Evolutionary conservation across 2,888 invertebrate species (phyloP), one percentile per base, ranked within the genome.

Genomic region (Venustoraphidia nigricollis): DNA sequence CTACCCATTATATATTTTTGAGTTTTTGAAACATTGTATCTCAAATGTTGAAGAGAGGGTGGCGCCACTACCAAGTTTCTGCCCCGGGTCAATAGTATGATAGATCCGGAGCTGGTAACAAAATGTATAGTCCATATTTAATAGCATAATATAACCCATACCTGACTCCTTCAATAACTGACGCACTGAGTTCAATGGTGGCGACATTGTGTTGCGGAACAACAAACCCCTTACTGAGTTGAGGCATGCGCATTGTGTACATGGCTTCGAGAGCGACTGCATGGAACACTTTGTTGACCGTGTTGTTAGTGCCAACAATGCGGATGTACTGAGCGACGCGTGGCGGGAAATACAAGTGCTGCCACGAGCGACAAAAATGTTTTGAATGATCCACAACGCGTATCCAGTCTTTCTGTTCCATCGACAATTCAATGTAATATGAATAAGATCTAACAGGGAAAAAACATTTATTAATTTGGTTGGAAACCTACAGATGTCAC

Each of bases 281-380:
- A 71, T 97, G 95, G 66, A 97, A 97, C 54, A 83, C 92, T 71
- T 90, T 83, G 66, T 95, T 95, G 34, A 92, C 89, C 11, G 95
- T 93, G 66, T 96, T 96, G 66, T 92, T 86, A 14, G 94, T 95
- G 57, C 97, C 96, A 47, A 86, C 80, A 51, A 88, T 70, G 56
- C 79, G 77, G 55, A 89, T 81, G 64, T 77, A 89, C 67, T 83
- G 84, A 52, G 94, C 90, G 47, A 96, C 94, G 50, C 90, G 70
- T 36, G 88, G 78, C 56, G 82, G 78, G 68, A 98, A 98, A 71
- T 89, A 94, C 44, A 98, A 76, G 63, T 81, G 83, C 71, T 98
- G 98, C 92, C 93, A 95, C 13, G 95, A 95, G 51, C 98, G 82
- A 65, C 98, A 98, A 64, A 84, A 83, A 71, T 87, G 94, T 54